Evolutionary conservation across 2,888 invertebrate species (phyloP).

Genomic region (Electrophaes corylata): DNA sequence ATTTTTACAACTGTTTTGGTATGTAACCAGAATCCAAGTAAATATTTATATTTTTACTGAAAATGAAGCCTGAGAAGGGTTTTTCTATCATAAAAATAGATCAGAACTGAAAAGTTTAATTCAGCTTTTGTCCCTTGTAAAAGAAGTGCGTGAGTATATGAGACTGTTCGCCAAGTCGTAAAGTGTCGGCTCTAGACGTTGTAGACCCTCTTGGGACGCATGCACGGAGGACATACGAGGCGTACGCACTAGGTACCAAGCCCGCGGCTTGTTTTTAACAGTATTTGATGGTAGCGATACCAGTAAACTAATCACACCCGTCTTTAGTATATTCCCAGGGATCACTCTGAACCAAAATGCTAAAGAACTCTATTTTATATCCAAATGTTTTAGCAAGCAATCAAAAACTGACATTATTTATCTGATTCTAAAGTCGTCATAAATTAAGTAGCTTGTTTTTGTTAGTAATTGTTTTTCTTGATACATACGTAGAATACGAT

Average conservation of each 20-base stretch:
- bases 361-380: no score
- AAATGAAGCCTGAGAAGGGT: not conserved
- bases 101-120: slow-evolving; percentile 23
- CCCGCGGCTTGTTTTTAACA: slow-evolving; percentile 5
- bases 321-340: no score
- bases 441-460: no score
- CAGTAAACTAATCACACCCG: no score
- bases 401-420: no score
- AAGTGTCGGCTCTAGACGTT: slow-evolving; percentile 40
- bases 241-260: slow-evolving; percentile 28
- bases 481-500: no score
- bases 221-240: slow-evolving; percentile 38
- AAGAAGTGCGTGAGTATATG: slow-evolving; percentile 35
- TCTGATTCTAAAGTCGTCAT: no score
- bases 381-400: no score
- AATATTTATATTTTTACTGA: not conserved
- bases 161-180: slow-evolving; percentile 41
- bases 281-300: not conserved
- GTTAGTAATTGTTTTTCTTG: no score
- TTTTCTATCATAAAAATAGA: slow-evolving; percentile 11
- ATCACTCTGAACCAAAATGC: no score
- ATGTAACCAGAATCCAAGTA: no score
- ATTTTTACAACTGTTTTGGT: no score
- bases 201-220: slow-evolving; percentile 46
- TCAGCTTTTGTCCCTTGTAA: slow-evolving; percentile 27